phyloP scores from a whole-genome alignment of 2,888 invertebrate genomes.

The Metallyticus violacea region DNA sequence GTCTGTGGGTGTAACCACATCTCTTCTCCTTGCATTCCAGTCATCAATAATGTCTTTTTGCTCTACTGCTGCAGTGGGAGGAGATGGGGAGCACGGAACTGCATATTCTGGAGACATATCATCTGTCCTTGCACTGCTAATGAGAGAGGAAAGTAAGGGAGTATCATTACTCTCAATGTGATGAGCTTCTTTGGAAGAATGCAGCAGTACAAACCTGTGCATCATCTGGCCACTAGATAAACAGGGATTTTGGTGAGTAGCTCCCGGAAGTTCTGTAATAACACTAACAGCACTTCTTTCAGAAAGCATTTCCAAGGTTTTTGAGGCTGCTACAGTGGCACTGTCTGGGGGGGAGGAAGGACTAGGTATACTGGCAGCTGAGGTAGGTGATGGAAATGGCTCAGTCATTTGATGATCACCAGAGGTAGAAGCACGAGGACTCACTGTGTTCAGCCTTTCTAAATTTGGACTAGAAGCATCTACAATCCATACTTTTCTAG shows the following conservation, averaged over 20 bases:
- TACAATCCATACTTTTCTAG: background rate
- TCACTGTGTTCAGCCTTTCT: background rate
- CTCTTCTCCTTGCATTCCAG: background rate
- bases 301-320: constrained; percentile 44
- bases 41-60: constrained; percentile 32
- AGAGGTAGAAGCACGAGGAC: constrained; percentile 5
- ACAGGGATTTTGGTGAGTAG: background rate
- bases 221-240: background rate
- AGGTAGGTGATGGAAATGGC: constrained; percentile 30
- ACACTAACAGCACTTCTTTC: constrained; percentile 17
- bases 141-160: constrained; percentile 32
- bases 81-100: background rate
- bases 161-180: constrained; percentile 17
- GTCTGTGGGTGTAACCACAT: background rate
- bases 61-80: background rate
- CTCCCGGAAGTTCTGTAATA: background rate
- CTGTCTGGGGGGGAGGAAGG: constrained; percentile 46
- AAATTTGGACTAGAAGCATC: background rate
- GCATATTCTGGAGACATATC: constrained; percentile 4
- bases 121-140: constrained; percentile 25
- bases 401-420: constrained; percentile 2
- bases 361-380: constrained; percentile 46
- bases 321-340: constrained; percentile 42
- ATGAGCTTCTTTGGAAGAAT: background rate
- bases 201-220: background rate